phyloP scores from a whole-genome alignment of 2,113 vertebrate species.

The Gnathonemus longibarbis region DNA sequence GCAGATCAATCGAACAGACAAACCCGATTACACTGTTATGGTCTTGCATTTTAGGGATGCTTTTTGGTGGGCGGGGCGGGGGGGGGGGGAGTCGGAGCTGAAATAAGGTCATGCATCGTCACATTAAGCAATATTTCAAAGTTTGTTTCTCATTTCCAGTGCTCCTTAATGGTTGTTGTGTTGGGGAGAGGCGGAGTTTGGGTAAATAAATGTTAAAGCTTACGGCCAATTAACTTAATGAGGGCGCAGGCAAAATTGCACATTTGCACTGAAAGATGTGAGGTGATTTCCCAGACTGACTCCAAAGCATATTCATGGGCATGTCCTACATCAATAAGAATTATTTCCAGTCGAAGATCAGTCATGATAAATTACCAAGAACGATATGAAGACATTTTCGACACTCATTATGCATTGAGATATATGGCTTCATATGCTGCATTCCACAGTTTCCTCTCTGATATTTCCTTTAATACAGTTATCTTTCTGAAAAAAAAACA shows the following conservation, averaged over 20 bases:
- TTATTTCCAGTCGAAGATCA: slow-evolving; percentile 3
- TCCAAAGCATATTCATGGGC: background rate
- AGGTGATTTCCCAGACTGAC: background rate
- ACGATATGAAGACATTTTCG: background rate
- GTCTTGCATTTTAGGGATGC: background rate
- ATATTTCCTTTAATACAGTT: slow-evolving; percentile 2
- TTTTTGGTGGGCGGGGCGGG: background rate
- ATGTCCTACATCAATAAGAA: slow-evolving; percentile 10
- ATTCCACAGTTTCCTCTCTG: background rate
- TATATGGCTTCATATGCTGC: background rate
- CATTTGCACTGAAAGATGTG: background rate
- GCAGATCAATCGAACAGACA: slow-evolving; percentile 1
- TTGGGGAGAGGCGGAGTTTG: background rate
- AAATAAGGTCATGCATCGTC: background rate
- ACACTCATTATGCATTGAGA: slow-evolving; percentile 4
- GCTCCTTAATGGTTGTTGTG: background rate
- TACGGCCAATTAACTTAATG: slow-evolving; percentile 2
- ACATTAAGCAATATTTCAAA: background rate
- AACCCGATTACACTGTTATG: background rate
- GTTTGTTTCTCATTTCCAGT: background rate
- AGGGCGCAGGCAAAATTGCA: background rate
- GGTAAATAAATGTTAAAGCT: slow-evolving; percentile 2
- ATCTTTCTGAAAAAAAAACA: background rate
- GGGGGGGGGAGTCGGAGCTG: background rate
- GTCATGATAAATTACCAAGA: slow-evolving; percentile 4